phyloP scores from a whole-genome alignment of 2,113 vertebrate genomes.

The Daboia siamensis region DNA sequence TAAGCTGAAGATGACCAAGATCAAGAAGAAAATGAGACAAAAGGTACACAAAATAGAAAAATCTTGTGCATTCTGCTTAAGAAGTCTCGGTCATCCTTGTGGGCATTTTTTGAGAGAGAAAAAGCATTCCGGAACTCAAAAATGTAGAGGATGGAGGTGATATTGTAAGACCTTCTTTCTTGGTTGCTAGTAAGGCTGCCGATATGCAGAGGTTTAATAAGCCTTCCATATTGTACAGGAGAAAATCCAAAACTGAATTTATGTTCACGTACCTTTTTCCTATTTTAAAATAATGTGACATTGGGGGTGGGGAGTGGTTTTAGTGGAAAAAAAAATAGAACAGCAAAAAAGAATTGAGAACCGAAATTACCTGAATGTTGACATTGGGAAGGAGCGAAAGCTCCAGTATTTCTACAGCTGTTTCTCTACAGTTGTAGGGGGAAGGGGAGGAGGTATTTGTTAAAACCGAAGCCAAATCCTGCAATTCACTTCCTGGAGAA shows the following conservation, averaged over 20 bases:
- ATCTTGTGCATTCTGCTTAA: neutral
- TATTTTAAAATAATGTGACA: neutral
- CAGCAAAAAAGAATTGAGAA: neutral
- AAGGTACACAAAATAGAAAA: conserved; percentile 67
- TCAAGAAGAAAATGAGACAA: conserved; percentile 92
- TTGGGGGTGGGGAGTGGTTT: neutral
- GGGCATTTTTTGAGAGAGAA: neutral
- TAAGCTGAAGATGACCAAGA: conserved; percentile 86
- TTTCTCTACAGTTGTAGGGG: neutral
- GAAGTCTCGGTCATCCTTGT: neutral
- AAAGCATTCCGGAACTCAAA: neutral
- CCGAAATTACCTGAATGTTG: neutral
- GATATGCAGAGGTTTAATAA: neutral
- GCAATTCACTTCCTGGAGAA: neutral
- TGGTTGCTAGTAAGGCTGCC: neutral
- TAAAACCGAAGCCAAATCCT: neutral
- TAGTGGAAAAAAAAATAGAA: neutral
- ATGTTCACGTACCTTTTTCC: neutral
- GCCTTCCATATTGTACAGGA: neutral
- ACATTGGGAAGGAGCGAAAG: neutral
- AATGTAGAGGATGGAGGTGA: neutral
- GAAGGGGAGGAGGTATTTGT: neutral
- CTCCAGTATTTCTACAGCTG: neutral
- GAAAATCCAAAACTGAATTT: neutral
- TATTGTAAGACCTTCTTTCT: neutral